Evolutionary conservation across 2,888 invertebrate species (phyloP).

Genomic region (Branchipolynoe longqiensis): DNA sequence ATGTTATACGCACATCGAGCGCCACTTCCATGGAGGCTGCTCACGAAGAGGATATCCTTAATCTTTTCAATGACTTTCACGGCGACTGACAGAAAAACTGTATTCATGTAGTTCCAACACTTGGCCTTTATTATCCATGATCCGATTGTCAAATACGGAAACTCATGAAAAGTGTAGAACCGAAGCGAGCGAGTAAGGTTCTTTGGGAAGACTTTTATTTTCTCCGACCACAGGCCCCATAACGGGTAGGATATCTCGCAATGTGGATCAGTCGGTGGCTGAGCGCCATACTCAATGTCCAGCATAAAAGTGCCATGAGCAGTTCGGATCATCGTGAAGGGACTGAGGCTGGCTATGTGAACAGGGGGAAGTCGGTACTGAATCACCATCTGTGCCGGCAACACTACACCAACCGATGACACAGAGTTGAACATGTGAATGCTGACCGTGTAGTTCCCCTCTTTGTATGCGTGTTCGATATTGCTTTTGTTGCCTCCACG

Average conservation of each 20-base stretch:
- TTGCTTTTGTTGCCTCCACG: too few species aligned
- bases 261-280: background rate
- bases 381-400: background rate
- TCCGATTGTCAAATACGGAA: background rate
- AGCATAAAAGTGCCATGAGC: background rate
- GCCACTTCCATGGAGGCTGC: too few species aligned
- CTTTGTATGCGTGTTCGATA: too few species aligned
- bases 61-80: background rate
- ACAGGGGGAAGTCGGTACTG: background rate
- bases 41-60: background rate
- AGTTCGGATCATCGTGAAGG: background rate
- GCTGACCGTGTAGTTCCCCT: constrained; percentile 1
- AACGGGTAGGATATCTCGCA: too few species aligned
- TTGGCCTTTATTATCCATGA: background rate
- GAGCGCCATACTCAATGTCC: background rate
- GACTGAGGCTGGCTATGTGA: background rate
- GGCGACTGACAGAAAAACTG: background rate
- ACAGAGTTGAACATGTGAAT: background rate
- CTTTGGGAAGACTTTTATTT: too few species aligned
- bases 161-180: too few species aligned
- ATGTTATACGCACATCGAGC: background rate
- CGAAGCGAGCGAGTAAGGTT: too few species aligned
- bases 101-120: background rate
- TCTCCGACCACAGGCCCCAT: too few species aligned
- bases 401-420: background rate